Percentiles rank a stretch among this genome's conserved stretches.
Conservation (phyloP, 2,888 invertebrate species). For the Odontocolon sp. region DNA sequence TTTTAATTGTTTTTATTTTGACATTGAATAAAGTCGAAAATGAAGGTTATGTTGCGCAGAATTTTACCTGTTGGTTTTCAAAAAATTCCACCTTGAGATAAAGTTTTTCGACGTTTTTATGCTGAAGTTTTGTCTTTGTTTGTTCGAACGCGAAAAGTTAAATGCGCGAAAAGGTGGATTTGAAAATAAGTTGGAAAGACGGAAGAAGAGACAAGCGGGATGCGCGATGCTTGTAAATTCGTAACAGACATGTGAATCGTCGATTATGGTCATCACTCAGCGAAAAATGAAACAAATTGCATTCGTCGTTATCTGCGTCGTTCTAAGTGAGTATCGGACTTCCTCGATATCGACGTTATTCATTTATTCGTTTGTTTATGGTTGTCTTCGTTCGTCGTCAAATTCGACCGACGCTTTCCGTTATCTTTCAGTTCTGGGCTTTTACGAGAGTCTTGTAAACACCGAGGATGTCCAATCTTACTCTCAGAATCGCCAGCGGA, state of each 20-base stretch:
- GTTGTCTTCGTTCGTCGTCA: neutral
- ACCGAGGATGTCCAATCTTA: conserved; percentile 73
- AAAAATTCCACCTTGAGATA: neutral
- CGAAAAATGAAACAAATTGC: conserved; percentile 78
- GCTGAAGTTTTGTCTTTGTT: neutral
- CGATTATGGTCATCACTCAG: conserved; percentile 73
- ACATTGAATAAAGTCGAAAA: too few relatives aligned
- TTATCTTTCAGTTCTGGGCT: conserved; percentile 75
- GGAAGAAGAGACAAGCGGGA: neutral
- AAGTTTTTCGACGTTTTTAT: neutral
- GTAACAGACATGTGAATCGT: conserved; percentile 1
- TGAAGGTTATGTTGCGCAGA: neutral
- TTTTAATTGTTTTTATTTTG: too few relatives aligned
- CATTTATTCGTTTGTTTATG: neutral
- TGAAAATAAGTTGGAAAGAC: neutral
- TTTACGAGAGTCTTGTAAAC: conserved; percentile 79
- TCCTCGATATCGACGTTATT: too few relatives aligned
- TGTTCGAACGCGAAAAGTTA: neutral
- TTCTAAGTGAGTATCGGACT: conserved; percentile 72
- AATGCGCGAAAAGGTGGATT: neutral
- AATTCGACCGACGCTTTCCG: neutral
- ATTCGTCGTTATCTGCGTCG: conserved; percentile 72
- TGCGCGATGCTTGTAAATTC: neutral
- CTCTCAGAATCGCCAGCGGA: conserved; percentile 1
- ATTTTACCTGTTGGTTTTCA: neutral